Percentiles rank a stretch among this genome's conserved stretches.
These are phyloP conservation scores for Mactra quadrangularis DNA, from an alignment of 1,140 invertebrate genomes.

Conservation along the genomic window DNA sequence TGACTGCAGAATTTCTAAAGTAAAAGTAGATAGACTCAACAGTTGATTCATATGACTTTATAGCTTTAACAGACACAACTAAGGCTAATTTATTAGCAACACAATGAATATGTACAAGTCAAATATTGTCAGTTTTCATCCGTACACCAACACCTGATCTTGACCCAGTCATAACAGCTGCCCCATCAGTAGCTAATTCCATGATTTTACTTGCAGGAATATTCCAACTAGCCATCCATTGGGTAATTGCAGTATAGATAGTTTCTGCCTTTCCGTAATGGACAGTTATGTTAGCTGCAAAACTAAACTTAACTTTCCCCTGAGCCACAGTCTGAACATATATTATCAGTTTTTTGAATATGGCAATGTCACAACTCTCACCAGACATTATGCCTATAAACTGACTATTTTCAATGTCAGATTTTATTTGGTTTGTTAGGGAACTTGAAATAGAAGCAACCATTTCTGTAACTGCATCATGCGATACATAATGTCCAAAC, in stretches of 20 bases:
- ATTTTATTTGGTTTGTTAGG: not conserved
- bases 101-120: not conserved
- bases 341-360: constrained; percentile 22
- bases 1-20: not conserved
- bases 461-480: not conserved
- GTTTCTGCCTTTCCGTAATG: not conserved
- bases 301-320: constrained; percentile 12
- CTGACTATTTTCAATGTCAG: constrained; percentile 2
- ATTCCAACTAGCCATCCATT: not conserved
- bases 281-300: too few species aligned
- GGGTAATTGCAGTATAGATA: not conserved
- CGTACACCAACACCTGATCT: not conserved
- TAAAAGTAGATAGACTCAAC: not conserved
- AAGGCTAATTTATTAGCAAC: not conserved
- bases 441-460: not conserved
- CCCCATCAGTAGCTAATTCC: not conserved
- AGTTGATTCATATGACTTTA: not conserved
- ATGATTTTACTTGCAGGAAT: not conserved
- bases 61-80: not conserved
- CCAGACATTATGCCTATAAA: not conserved
- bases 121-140: not conserved
- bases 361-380: constrained; percentile 28
- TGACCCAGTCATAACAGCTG: not conserved
- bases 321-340: constrained; percentile 5
- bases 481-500: not conserved